Base-by-base conservation (phyloP, 2,113 vertebrate genomes). In the Colius striatus region DNA sequence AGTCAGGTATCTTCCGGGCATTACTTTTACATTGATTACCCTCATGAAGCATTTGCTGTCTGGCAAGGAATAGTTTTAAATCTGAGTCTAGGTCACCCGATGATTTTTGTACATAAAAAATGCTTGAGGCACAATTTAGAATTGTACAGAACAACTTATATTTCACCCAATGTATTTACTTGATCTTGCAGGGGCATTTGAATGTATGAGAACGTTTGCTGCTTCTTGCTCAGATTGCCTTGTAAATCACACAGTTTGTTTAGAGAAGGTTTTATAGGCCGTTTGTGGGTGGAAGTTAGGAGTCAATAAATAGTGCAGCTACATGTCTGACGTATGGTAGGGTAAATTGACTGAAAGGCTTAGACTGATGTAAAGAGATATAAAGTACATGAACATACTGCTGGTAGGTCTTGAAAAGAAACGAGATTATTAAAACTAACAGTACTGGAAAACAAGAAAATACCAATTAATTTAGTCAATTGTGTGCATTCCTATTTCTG, bases 231-330 rank as follows among this genome's bases (percentile, higher is more conserved):
- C 48, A 92, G 80, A 96, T 90, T 94, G 80, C 77, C 78, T 76
- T 96, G 84, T 97, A 95, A 94, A 95, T 95, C 91, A 93, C 45
- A 92, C 34, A 45, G 51, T 92, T 96, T 95, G 61, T 89, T 92
- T 89, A 93, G 89, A 95, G 92, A 96, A 96, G 84, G 47, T 93
- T 95, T 97, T 95, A 95, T 92, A 88, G 87, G 67, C 75, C 58
- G 38, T 95, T 96, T 86, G 82, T 61, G 76, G 45, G 48, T 95
- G 41, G 22, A 94, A 92, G 87, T 78, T 53, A 93, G 48, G 68
- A 92, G 83, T 94, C 92, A 93, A 95, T 96, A 94, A 95, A 95
- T 47, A 97, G 81, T n/a, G 41, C 34, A 94, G 80, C 83, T 76
- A 91, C 17, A 7, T 63, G 62, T 53, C 72, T 87, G 86, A 93